Conservation (phyloP, 2,888 invertebrate species). For the Magallana nippona region DNA sequence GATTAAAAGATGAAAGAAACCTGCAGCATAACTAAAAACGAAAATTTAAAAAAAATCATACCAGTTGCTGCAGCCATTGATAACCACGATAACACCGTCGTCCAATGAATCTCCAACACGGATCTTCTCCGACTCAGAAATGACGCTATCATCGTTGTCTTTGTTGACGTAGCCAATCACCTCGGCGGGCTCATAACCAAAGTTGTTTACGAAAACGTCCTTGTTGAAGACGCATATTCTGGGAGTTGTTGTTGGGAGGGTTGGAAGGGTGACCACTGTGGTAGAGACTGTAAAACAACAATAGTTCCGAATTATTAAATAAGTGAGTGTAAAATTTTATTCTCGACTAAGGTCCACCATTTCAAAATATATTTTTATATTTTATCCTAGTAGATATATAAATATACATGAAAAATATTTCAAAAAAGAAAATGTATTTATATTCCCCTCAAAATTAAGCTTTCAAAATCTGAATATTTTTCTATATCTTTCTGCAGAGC, state of each 20-base stretch:
- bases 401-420: too few relatives aligned
- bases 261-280: neutral
- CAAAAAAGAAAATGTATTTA: too few relatives aligned
- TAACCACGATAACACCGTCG: constrained; percentile 28
- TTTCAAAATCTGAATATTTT: too few relatives aligned
- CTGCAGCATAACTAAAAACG: too few relatives aligned
- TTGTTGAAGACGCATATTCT: constrained; percentile 27
- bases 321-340: too few relatives aligned
- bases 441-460: too few relatives aligned
- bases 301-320: too few relatives aligned
- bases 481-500: too few relatives aligned
- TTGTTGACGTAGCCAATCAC: constrained; percentile 39
- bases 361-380: too few relatives aligned
- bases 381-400: too few relatives aligned
- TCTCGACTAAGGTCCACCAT: too few relatives aligned
- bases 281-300: neutral
- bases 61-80: constrained; percentile 40
- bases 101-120: constrained; percentile 5
- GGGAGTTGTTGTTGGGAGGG: neutral
- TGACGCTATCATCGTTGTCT: constrained; percentile 16
- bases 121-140: constrained; percentile 27
- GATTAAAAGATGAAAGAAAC: neutral
- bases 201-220: constrained; percentile 20
- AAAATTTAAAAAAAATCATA: too few relatives aligned
- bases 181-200: constrained; percentile 36